phyloP scores from a whole-genome alignment of 1,140 invertebrate genomes.

The Thalassaphorura encarpata region DNA sequence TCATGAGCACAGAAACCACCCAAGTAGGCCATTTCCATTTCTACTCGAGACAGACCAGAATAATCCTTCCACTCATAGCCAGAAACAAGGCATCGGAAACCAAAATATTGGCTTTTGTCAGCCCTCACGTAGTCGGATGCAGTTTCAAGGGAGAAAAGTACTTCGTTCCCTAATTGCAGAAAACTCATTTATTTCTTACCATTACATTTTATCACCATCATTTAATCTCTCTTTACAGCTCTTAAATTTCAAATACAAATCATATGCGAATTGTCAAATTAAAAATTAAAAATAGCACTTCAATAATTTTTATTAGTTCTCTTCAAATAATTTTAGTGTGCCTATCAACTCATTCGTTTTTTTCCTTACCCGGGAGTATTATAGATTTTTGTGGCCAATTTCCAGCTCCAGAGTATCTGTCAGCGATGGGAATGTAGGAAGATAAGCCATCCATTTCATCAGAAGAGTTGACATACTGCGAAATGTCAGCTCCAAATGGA shows the following conservation, averaged over 20 bases:
- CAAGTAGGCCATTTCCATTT: slow-evolving; percentile 81
- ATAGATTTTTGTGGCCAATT: slow-evolving; percentile 83
- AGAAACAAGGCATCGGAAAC: slow-evolving; percentile 83
- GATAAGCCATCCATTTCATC: slow-evolving; percentile 14
- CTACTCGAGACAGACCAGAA: slow-evolving; percentile 57
- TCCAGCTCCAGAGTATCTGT: slow-evolving; percentile 54
- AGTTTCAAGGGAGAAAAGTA: slow-evolving; percentile 88
- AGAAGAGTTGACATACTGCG: slow-evolving; percentile 7
- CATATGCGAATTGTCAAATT: too few relatives aligned
- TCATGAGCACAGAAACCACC: slow-evolving; percentile 82
- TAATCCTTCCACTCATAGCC: slow-evolving; percentile 78
- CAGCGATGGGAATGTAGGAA: slow-evolving; percentile 58
- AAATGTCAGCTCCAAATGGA: slow-evolving; percentile 40
- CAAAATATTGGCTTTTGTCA: slow-evolving; percentile 70
- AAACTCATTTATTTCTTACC: slow-evolving; percentile 16
- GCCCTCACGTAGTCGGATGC: slow-evolving; percentile 91
- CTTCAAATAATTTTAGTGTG: too few relatives aligned
- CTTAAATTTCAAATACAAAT: too few relatives aligned
- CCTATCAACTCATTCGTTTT: too few relatives aligned
- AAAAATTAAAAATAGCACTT: too few relatives aligned
- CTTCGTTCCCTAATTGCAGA: slow-evolving; percentile 63
- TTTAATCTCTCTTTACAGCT: neutral
- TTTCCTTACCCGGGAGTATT: slow-evolving; percentile 61
- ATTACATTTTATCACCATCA: neutral
- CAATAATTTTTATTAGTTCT: too few relatives aligned